phyloP scores from a whole-genome alignment of 2,797 vertebrate species.

The Schizopygopsis malacanthus region DNA sequence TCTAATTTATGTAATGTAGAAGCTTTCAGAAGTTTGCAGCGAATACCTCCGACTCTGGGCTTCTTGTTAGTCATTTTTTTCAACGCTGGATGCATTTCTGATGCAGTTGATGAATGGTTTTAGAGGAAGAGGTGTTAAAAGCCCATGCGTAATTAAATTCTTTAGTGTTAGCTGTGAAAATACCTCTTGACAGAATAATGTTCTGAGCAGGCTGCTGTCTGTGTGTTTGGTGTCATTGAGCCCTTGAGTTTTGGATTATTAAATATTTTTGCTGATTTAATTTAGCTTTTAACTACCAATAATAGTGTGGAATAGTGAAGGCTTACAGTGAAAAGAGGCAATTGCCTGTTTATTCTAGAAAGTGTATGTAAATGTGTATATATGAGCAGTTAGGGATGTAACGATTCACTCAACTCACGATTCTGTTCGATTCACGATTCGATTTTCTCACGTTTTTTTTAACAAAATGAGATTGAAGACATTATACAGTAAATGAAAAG shows the following conservation, averaged over 20 bases:
- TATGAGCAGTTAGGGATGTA: neutral
- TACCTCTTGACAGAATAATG: neutral
- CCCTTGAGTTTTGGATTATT: neutral
- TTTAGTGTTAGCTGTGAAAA: neutral
- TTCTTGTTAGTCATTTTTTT: neutral
- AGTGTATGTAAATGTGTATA: neutral
- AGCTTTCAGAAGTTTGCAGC: slow-evolving; percentile 18
- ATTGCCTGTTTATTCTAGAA: neutral
- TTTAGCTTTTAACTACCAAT: neutral
- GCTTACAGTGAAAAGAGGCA: neutral
- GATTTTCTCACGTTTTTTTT: too few relatives aligned
- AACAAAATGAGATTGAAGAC: too few relatives aligned
- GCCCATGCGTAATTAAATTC: slow-evolving; percentile 4
- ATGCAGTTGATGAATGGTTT: slow-evolving; percentile 22
- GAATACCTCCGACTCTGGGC: neutral
- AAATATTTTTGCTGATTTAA: neutral
- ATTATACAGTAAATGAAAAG: too few relatives aligned
- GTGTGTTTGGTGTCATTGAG: neutral
- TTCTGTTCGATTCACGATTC: too few relatives aligned
- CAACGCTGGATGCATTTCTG: slow-evolving; percentile 7
- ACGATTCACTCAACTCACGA: too few relatives aligned
- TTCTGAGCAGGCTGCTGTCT: slow-evolving; percentile 20
- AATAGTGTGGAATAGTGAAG: neutral
- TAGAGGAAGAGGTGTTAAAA: slow-evolving; percentile 14
- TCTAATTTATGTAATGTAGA: slow-evolving; percentile 23